Evolutionary conservation across 1,140 invertebrate species (phyloP).

Genomic region (Tribolium castaneum): DNA sequence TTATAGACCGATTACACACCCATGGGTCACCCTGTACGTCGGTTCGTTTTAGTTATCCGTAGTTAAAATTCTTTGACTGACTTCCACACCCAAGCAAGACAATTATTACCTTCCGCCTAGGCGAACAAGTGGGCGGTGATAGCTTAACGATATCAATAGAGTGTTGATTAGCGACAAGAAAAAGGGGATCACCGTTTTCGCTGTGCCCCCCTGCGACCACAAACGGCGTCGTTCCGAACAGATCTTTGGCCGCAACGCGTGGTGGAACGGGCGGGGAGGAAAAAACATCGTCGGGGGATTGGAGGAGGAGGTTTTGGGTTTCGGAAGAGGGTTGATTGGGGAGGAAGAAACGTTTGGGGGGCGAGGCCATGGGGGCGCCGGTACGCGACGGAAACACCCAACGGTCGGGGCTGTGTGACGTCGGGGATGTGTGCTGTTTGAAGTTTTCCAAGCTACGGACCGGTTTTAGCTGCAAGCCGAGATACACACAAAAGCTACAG

Average conservation of each 20-base stretch:
- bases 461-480: slow-evolving; percentile 69
- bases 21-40: too few relatives aligned
- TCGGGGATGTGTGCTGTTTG: slow-evolving; percentile 65
- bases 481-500: slow-evolving; percentile 14
- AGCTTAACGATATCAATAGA: slow-evolving; percentile 63
- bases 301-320: slow-evolving; percentile 59
- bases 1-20: too few relatives aligned
- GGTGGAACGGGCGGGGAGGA: slow-evolving; percentile 52
- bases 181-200: slow-evolving; percentile 62
- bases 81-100: not conserved
- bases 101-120: slow-evolving; percentile 59
- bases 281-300: slow-evolving; percentile 60
- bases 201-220: slow-evolving; percentile 61
- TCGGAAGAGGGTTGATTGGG: slow-evolving; percentile 51
- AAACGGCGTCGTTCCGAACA: slow-evolving; percentile 60
- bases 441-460: slow-evolving; percentile 72
- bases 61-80: too few relatives aligned
- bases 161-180: slow-evolving; percentile 61
- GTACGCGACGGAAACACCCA: slow-evolving; percentile 57
- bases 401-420: slow-evolving; percentile 63
- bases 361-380: slow-evolving; percentile 50
- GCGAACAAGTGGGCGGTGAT: slow-evolving; percentile 58
- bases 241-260: slow-evolving; percentile 49
- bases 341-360: slow-evolving; percentile 53
- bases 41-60: too few relatives aligned